Conservation (phyloP, 2,113 vertebrate species). For the Tachysurus fulvidraco region DNA sequence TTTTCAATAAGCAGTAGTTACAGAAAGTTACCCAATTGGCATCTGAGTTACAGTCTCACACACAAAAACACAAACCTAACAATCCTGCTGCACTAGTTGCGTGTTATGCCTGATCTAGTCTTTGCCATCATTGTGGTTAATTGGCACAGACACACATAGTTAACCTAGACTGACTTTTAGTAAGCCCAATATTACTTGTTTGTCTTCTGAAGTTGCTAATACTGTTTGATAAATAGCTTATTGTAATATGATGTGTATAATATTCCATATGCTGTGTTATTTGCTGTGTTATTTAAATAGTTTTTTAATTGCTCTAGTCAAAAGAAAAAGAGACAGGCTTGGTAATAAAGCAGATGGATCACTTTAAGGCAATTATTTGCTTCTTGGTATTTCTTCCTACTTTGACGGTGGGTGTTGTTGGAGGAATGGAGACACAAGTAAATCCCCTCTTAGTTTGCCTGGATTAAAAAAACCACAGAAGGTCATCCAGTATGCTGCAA, state of each 20-base stretch:
- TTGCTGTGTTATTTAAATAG: slow-evolving; percentile 39
- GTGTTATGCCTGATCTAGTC: neutral
- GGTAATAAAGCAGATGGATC: slow-evolving; percentile 28
- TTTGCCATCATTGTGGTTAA: slow-evolving; percentile 1
- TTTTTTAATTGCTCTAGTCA: slow-evolving; percentile 41
- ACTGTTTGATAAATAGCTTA: neutral
- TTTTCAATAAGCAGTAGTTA: slow-evolving; percentile 4
- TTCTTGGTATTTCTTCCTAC: slow-evolving; percentile 35
- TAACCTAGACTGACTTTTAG: neutral
- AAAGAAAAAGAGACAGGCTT: neutral
- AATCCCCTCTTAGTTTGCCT: neutral
- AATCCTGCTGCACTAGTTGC: neutral
- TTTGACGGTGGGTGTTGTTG: slow-evolving; percentile 11
- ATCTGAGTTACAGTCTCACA: neutral
- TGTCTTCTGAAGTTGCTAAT: neutral
- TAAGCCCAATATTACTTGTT: too few species aligned
- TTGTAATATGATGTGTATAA: neutral
- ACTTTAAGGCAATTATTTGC: slow-evolving; percentile 38
- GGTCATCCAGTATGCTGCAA: slow-evolving; percentile 1
- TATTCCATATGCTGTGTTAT: neutral
- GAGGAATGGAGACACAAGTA: slow-evolving; percentile 11
- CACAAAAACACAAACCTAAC: neutral
- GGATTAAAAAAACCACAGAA: slow-evolving; percentile 3
- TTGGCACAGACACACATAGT: neutral
- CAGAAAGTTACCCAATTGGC: slow-evolving; percentile 18